Base-by-base conservation (phyloP, 2,113 vertebrate species). In the Bungarus multicinctus region DNA sequence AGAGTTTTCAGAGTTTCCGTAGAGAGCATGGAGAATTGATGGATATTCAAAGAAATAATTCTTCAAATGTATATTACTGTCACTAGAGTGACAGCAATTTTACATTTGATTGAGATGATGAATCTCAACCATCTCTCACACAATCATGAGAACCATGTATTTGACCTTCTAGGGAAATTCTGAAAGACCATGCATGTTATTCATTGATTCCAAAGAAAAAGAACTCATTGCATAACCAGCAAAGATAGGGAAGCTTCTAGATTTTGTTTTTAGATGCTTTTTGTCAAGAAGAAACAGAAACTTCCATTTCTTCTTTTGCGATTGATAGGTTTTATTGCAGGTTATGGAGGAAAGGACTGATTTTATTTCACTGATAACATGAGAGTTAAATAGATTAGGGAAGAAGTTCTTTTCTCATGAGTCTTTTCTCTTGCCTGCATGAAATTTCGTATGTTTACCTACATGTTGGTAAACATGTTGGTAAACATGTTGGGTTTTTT, bases 51-150 rank as follows among this genome's bases (percentile, higher is more conserved):
- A 81, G 25, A 60, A 50, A 52, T 81, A 12, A 89, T 92, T 34
- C 34, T 85, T 81, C 64, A 92, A 54, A 25, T 47, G 20, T 92
- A 45, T 88, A 88, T 69, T 92, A n/a, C 58, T 92, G 91, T n/a
- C 53, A 89, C 9, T n/a, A 18, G 50, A 53, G 47, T 53, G 57
- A 57, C 52, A 58, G 88, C 53, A 89, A 27, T 85, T 50, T 85
- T 7, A 69, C 52, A 64, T 53, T 53, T 30, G 50, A 85, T 92
- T 47, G 27, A 34, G 16, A 23, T 92, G 74, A 81, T 92, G n/a
- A 23, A 57, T 43, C 54, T 55, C 54, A 55, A 55, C 54, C 54
- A 55, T 55, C 54, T 55, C 54, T 23, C 18, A 57, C 20, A 5
- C 4, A 18, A 30, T 5, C 52, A 85, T 85, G 30, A 85, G 52